phyloP scores from a whole-genome alignment of 2,113 vertebrate genomes.

The Zootoca vivipara region DNA sequence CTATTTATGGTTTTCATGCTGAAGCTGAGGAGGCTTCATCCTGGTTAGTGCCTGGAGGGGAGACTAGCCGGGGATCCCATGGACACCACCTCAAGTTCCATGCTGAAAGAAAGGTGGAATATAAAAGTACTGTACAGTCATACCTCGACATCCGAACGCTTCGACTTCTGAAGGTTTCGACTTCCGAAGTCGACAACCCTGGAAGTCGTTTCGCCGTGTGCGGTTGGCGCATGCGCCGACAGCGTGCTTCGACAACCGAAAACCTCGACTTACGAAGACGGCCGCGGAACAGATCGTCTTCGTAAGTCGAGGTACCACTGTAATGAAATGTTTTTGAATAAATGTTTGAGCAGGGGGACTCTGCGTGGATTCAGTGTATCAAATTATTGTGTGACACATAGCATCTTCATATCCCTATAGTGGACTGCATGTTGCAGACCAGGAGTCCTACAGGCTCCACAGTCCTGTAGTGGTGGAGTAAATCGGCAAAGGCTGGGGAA shows the following conservation, averaged over 20 bases:
- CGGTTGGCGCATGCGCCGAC: too few relatives aligned
- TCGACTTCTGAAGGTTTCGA: too few relatives aligned
- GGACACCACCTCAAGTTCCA: background rate
- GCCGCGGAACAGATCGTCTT: too few relatives aligned
- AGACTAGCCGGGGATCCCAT: background rate
- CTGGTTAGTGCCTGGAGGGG: background rate
- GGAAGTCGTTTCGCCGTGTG: too few relatives aligned
- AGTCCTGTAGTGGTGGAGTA: too few relatives aligned
- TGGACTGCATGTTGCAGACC: background rate
- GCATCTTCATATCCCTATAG: background rate
- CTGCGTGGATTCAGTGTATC: background rate
- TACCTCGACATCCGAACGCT: too few relatives aligned
- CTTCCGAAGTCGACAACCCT: too few relatives aligned
- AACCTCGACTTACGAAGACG: too few relatives aligned
- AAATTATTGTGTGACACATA: too few relatives aligned
- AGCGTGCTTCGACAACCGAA: too few relatives aligned
- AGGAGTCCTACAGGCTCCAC: background rate
- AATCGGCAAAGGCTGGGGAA: background rate
- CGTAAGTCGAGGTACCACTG: too few relatives aligned
- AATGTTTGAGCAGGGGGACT: background rate
- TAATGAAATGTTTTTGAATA: background rate
- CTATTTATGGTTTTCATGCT: background rate
- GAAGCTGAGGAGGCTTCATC: background rate
- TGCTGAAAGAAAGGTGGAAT: background rate
- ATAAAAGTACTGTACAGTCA: too few relatives aligned